These are phyloP conservation scores for Heterodera schachtii DNA, from an alignment of 1,140 invertebrate genomes.

Conservation along the genomic window DNA sequence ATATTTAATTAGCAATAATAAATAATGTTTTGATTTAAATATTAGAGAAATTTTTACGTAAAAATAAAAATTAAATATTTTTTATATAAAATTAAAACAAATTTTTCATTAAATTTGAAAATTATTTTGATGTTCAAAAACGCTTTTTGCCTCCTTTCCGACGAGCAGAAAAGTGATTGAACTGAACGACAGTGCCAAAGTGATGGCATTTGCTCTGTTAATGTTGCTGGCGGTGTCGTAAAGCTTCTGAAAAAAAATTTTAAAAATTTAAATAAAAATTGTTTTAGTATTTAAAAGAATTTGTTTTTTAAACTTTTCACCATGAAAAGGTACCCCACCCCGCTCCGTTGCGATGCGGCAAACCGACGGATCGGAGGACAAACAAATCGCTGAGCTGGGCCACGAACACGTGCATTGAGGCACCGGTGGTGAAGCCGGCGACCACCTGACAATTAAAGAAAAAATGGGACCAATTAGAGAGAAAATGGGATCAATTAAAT, in stretches of 20 bases:
- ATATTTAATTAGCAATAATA: no score
- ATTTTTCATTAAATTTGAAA: not conserved
- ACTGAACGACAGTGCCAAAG: conserved; percentile 41
- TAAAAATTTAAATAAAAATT: not conserved
- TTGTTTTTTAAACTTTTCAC: conserved; percentile 27
- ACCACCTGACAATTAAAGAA: conserved; percentile 35
- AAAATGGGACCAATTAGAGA: no score
- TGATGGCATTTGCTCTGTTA: conserved; percentile 40
- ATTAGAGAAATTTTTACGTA: no score
- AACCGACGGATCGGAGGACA: conserved; percentile 38
- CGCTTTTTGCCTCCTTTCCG: conserved; percentile 48
- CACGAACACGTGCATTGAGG: conserved; percentile 58
- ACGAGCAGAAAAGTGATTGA: conserved; percentile 54
- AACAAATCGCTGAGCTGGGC: conserved; percentile 61
- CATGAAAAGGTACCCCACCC: conserved; percentile 52
- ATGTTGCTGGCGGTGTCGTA: conserved; percentile 31
- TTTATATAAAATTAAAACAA: not conserved
- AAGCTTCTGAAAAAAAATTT: conserved; percentile 15
- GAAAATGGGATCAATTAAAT: no score
- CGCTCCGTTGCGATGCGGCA: conserved; percentile 34
- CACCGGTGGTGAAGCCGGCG: conserved; percentile 61
- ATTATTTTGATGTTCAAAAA: not conserved
- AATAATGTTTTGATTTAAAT: no score
- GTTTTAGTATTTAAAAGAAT: not conserved
- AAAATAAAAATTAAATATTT: no score